Evolutionary conservation across 2,888 invertebrate species (phyloP).

Genomic region (Acanthoscelides obtectus): DNA sequence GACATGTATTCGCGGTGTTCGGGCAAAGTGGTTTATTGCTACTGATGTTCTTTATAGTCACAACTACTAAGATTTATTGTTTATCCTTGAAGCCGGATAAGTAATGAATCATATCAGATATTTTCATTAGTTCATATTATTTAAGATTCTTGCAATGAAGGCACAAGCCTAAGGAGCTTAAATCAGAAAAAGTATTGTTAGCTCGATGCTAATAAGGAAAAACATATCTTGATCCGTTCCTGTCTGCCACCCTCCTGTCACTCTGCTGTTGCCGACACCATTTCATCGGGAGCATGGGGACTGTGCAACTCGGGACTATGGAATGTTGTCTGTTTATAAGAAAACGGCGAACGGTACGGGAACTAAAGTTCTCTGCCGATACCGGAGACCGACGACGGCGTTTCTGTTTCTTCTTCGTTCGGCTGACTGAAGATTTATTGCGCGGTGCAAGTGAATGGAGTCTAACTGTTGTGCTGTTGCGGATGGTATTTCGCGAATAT

Average conservation of each 20-base stretch:
- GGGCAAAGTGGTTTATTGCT: too few species aligned
- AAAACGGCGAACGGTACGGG: neutral
- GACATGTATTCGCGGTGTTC: too few species aligned
- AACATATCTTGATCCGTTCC: neutral
- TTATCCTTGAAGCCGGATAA: too few species aligned
- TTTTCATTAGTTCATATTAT: too few species aligned
- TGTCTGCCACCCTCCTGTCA: neutral
- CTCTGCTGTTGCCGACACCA: neutral
- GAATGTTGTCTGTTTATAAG: neutral
- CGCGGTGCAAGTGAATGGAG: neutral
- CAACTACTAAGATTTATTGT: too few species aligned
- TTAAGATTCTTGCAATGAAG: too few species aligned
- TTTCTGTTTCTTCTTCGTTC: neutral
- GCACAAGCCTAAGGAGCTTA: too few species aligned
- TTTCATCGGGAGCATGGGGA: neutral
- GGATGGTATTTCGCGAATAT: neutral
- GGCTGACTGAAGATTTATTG: slow-evolving; percentile 1
- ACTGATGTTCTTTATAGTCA: too few species aligned
- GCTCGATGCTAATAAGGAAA: neutral
- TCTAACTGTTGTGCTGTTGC: neutral
- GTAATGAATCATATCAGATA: too few species aligned
- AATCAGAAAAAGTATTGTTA: too few species aligned
- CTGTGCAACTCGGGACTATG: neutral
- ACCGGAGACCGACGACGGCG: slow-evolving; percentile 1
- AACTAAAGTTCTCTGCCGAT: neutral